Conservation (phyloP, 2,113 vertebrate genomes). For the Pavo muticus region DNA sequence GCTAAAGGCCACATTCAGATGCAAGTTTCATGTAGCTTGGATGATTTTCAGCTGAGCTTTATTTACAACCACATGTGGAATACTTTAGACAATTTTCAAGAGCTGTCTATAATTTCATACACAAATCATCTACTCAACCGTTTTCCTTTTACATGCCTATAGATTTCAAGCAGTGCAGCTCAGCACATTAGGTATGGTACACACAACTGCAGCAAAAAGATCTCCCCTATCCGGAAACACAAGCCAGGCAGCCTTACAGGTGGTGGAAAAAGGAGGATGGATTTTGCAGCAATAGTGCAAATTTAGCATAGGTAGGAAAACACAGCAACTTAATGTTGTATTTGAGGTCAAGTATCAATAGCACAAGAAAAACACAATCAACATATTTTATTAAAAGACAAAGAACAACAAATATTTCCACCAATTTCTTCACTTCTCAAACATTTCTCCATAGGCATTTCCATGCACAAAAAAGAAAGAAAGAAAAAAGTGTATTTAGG, state of each 20-base stretch:
- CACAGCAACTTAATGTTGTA: neutral
- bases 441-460: no score
- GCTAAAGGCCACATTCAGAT: constrained; percentile 3
- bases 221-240: neutral
- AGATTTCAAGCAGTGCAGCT: neutral
- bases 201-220: neutral
- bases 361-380: neutral
- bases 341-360: neutral
- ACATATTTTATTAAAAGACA: neutral
- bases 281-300: neutral
- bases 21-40: neutral
- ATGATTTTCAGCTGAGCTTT: neutral
- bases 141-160: neutral
- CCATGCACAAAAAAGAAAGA: no score
- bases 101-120: constrained; percentile 27
- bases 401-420: neutral
- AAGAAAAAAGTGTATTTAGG: neutral
- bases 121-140: neutral
- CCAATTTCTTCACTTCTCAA: neutral
- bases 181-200: neutral
- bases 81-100: constrained; percentile 3
- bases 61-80: neutral
- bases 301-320: no score
- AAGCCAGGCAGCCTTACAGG: neutral
- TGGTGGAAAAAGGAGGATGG: neutral